Base-by-base conservation (phyloP, 2,888 invertebrate genomes). In the Lysandra coridon region DNA sequence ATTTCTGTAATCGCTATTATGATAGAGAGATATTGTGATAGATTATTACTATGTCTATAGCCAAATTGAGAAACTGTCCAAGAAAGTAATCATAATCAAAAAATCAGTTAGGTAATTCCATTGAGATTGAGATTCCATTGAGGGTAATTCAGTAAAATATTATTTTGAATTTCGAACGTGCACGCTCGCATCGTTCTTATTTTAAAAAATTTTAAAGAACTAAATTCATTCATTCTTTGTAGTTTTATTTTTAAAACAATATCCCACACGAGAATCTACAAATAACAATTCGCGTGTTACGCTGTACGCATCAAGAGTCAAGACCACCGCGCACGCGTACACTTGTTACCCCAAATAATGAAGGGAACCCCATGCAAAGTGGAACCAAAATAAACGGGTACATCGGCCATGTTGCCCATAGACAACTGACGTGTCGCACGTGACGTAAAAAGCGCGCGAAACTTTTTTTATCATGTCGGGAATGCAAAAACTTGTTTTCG, bases 311-410 rank as follows among this genome's bases (percentile, higher is more conserved):
- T 81, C 86, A 88, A 88, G 92, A 90, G 81, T 81, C 86, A 88
- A 88, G 92, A 90, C 91, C 92, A 92, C 92, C 92, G 91, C 93
- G 94, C 94, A 93, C 94, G 94, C 93, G 92, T 93, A 87, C 87
- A 92, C 92, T 92, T 91, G 91, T 89, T 90, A 90, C 89, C 90
- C 91, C 85, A 91, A 93, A 92, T 93, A 92, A 92, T 87, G 73
- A 60, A 79, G 89, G 87, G 82, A 84, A 91, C 94, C 94, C 93
- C 94, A 94, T 92, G 93, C 94, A 86, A 89, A 90, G 91, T 87
- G 87, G 84, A 87, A 86, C 90, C 90, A 91, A 92, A 92, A 92
- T 92, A 92, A 88, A 87, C 86, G 83, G 84, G 81, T 82, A 84
- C 80, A 81, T 81, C 84, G 83, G 88, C 88, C 91, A 88, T 91